Evolutionary conservation across 2,113 vertebrate species (phyloP).

Genomic region (Rana temporaria): DNA sequence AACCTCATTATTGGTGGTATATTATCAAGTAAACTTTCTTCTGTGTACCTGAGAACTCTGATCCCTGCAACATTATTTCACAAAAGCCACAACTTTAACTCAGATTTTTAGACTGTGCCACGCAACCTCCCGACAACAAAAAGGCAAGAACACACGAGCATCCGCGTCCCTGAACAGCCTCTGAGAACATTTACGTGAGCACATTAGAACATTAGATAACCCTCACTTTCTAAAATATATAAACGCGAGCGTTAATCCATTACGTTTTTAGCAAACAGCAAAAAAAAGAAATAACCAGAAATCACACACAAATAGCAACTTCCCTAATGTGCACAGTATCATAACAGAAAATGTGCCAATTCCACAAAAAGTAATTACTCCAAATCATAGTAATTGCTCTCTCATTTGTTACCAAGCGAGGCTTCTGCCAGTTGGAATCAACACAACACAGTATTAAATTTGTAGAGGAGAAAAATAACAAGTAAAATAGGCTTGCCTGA

Average conservation of each 20-base stretch:
- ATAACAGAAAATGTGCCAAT: constrained; percentile 47
- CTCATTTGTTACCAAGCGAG: constrained; percentile 48
- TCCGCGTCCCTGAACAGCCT: too few relatives aligned
- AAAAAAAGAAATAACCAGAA: neutral
- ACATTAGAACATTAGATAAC: too few relatives aligned
- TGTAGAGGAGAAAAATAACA: neutral
- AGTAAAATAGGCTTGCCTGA: constrained; percentile 2
- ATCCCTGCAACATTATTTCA: too few relatives aligned
- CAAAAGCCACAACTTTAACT: too few relatives aligned
- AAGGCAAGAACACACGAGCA: too few relatives aligned
- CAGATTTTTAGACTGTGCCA: too few relatives aligned
- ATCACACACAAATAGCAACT: neutral
- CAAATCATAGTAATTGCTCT: constrained; percentile 54
- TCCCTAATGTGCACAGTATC: constrained; percentile 43
- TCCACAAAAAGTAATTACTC: constrained; percentile 48
- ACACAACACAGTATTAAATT: constrained; percentile 23
- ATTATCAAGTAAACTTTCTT: too few relatives aligned
- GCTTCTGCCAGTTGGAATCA: constrained; percentile 44
- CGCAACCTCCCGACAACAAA: too few relatives aligned
- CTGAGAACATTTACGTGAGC: too few relatives aligned
- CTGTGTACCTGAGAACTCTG: too few relatives aligned
- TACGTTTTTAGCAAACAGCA: neutral
- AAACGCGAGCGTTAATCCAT: neutral
- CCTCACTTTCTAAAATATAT: neutral
- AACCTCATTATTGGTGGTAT: too few relatives aligned